Evolutionary conservation across 2,113 vertebrate genomes (phyloP), one percentile per base, ranked within the genome.

Genomic region (Erpornis zantholeuca): DNA sequence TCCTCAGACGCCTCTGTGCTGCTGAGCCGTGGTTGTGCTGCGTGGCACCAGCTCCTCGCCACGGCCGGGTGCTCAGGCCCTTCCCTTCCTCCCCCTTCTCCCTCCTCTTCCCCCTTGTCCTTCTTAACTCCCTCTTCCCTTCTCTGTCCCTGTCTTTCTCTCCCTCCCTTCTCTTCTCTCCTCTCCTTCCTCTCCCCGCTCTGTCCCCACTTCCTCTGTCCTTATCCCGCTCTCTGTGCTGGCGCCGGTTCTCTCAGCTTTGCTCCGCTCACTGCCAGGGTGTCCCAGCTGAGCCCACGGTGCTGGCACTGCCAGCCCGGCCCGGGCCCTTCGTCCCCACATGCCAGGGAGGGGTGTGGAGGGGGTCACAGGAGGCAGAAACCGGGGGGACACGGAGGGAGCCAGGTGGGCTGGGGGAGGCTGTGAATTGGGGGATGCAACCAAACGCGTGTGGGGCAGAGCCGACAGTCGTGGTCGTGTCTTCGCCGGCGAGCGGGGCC

Each of bases 251-350:
- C 75, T 73, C 69, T 90, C 42, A 38, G 68, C 92, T 94, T 88
- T 33, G 73, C 88, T 88, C 79, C 25, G 66, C 83, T 91, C 53
- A 29, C 49, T 3, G 38, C 70, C 31, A 22, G 82, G 81, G 28
- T 0, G 2, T 38, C 87, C 52, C 33, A 8, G 66, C 65, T 5
- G 71, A 78, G 92, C 33, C 78, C 65, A 1, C 1, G 6, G 59
- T 3, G 47, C 85, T 15, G 49, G 71, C 50, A 14, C 27, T 38
- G 77, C 86, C 38, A 38, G 77, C 45, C 6, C 38, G 2, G 77
- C 23, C 27, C 3, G 6, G 59, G 66, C 72, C 44, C 57, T 49
- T 27, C 0, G 8, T 53, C n/a, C 70, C 52, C 52, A 0, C 1
- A 52, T 60, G 82, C 70, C 33, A 11, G 60, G 57, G 47, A 80